Conservation (phyloP, 2,888 invertebrate species). For the Rhamnusium bicolor region DNA sequence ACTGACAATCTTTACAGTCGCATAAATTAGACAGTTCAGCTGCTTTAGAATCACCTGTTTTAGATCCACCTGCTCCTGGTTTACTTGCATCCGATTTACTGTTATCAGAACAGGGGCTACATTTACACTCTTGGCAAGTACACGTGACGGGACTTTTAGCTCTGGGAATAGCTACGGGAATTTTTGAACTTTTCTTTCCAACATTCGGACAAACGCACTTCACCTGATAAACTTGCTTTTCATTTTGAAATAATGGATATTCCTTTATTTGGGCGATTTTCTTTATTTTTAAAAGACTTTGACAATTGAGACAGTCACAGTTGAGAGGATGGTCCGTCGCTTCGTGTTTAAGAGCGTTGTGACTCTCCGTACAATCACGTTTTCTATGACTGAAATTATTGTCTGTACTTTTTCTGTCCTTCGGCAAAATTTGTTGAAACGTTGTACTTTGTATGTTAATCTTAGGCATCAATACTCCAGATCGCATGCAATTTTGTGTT, state of each 20-base stretch:
- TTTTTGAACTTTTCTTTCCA: constrained; percentile 47
- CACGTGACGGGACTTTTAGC: too few relatives aligned
- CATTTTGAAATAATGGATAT: constrained; percentile 47
- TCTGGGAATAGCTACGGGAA: constrained; percentile 47
- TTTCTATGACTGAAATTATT: constrained; percentile 16
- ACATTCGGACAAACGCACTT: constrained; percentile 51
- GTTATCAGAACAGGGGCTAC: constrained; percentile 12
- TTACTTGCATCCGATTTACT: too few relatives aligned
- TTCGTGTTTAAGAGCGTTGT: neutral
- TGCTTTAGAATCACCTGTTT: neutral
- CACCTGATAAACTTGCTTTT: constrained; percentile 57
- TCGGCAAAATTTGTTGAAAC: neutral
- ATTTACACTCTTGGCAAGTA: constrained; percentile 15
- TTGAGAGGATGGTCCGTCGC: constrained; percentile 38
- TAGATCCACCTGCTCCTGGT: neutral
- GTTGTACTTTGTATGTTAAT: too few relatives aligned
- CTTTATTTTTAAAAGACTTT: constrained; percentile 52
- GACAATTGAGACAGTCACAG: constrained; percentile 58
- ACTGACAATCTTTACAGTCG: constrained; percentile 43
- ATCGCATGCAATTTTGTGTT: constrained; percentile 12
- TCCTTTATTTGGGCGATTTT: constrained; percentile 52
- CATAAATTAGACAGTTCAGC: too few relatives aligned
- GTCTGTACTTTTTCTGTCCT: constrained; percentile 24
- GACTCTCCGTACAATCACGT: neutral
- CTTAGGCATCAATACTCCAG: too few relatives aligned